Conservation (phyloP, 2,888 invertebrate genomes). For the Tipula unca region DNA sequence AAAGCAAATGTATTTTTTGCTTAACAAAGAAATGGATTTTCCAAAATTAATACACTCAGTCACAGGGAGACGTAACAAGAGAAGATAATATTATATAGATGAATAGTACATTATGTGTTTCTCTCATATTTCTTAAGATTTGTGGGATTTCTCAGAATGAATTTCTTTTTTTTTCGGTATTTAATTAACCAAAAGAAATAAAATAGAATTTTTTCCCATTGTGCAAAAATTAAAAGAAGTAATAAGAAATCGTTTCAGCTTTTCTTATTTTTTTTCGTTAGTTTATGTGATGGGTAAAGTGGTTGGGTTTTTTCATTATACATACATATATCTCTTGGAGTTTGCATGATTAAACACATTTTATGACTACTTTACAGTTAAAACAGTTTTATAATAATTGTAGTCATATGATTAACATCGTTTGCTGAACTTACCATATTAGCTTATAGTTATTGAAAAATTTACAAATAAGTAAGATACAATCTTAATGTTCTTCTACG, state of each 20-base stretch:
- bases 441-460: too few relatives aligned
- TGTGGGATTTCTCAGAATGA: background rate
- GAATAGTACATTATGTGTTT: background rate
- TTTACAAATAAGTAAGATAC: too few relatives aligned
- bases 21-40: background rate
- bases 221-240: background rate
- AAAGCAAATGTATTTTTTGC: background rate
- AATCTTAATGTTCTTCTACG: too few relatives aligned
- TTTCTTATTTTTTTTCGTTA: background rate
- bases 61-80: background rate
- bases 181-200: background rate
- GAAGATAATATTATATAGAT: background rate
- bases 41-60: background rate
- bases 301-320: background rate
- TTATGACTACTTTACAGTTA: background rate
- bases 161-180: slow-evolving; percentile 2
- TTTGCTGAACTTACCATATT: too few relatives aligned
- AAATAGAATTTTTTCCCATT: background rate
- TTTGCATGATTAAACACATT: background rate
- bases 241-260: background rate
- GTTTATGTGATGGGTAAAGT: slow-evolving; percentile 1
- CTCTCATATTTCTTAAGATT: background rate
- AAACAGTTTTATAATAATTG: background rate
- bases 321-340: background rate
- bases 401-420: too few relatives aligned